These are phyloP conservation scores for Drosophila siamana DNA, from an alignment of 2,888 invertebrate species.

Conservation along the genomic window DNA sequence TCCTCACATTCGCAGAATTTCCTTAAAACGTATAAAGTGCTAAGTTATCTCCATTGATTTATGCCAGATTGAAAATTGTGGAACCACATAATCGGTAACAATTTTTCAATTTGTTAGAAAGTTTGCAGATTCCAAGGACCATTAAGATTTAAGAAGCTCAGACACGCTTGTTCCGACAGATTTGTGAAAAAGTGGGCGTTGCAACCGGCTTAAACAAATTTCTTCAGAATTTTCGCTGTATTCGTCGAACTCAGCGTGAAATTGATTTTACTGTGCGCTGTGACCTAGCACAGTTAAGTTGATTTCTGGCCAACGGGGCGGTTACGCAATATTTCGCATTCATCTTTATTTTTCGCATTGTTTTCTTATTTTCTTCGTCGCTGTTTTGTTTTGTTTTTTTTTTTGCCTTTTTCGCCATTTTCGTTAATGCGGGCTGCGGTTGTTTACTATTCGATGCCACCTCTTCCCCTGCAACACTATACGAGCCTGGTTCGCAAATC, in stretches of 20 bases:
- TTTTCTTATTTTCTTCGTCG: constrained; percentile 49
- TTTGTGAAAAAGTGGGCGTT: not conserved
- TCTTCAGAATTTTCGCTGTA: constrained; percentile 9
- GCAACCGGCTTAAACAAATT: not conserved
- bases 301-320: constrained; percentile 34
- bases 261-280: constrained; percentile 20
- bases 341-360: constrained; percentile 72
- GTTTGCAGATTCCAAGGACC: not conserved
- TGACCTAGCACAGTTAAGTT: not conserved
- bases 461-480: constrained; percentile 27
- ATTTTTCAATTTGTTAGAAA: not conserved
- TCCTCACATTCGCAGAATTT: too few relatives aligned
- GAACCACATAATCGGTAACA: not conserved
- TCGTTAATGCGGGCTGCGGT: constrained; percentile 49
- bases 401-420: constrained; percentile 41
- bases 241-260: constrained; percentile 27
- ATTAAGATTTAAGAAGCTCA: too few relatives aligned
- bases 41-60: too few relatives aligned
- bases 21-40: too few relatives aligned
- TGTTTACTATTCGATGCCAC: constrained; percentile 45
- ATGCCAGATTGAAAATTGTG: too few relatives aligned
- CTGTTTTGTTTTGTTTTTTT: not conserved
- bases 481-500: constrained; percentile 36
- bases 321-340: constrained; percentile 68
- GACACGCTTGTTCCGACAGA: too few relatives aligned